Base-by-base conservation (phyloP, 2,797 vertebrate genomes). In the Acrocephalus scirpaceus region DNA sequence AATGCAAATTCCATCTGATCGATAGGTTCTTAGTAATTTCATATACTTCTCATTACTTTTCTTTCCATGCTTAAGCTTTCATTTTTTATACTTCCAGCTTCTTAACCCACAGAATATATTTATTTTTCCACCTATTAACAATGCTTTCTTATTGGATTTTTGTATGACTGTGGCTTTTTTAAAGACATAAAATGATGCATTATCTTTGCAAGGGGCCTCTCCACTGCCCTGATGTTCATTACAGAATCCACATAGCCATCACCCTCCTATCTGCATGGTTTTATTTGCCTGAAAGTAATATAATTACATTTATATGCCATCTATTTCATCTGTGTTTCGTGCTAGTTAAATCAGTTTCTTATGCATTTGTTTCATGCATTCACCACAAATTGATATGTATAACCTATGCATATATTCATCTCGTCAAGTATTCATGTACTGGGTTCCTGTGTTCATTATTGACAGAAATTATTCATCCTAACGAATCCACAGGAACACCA, bases 381-480 rank as follows among this genome's bases (percentile, higher is more conserved):
- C 94, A 56, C 91, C 96, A 96, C 91, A 95, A 96, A 96, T 95
- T 91, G 92, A 86, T 95, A 96, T 92, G 93, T 96, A 95, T 93
- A 96, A 93, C 94, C 90, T 96, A 96, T 97, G 94, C 94, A 97
- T 96, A 94, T 94, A 96, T 97, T 97, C 96, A 97, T 97, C 94
- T 97, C 88, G 90, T 97, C 95, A 97, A 95, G 94, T 94, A 97
- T 96, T 97, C 95, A 97, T 96, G 94, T 91, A 83, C 88, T 94
- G 91, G 89, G 76, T 95, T 97, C 70, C 92, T 84, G 93, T 82
- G 91, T 97, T 97, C 94, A 95, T 97, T 97, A 96, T 96, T 96
- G 97, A 92, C 96, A 95, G 96, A 95, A 97, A 97, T 97, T 93
- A 97, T 96, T 95, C 96, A 94, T 86, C 90, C 88, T 97, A 97